Evolutionary conservation across 2,113 vertebrate genomes (phyloP), one percentile per base, ranked within the genome.

Genomic region (Indicator indicator): DNA sequence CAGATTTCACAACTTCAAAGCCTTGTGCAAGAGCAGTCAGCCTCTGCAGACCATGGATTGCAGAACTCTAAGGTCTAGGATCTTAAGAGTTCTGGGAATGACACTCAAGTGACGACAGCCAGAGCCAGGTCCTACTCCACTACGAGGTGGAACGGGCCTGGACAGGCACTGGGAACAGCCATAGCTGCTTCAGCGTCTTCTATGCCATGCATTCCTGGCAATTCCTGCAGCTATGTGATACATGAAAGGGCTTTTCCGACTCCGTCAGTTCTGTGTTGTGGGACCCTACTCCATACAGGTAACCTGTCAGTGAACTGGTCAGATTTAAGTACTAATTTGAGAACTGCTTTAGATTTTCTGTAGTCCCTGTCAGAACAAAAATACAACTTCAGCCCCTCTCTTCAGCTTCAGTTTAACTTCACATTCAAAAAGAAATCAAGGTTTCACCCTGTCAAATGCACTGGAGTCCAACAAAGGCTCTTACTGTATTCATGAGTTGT

Each of bases 61-160:
- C 21, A 16, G 59, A 72, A 21, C 40, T 83, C 32, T 55, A n/a
- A 63, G 40, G 19, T 26, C 5, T 68, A 42, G 21, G 24, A 56
- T 18, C 1, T 5, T 30, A 15, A 14, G 54, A 32, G 9, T 30
- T 8, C 20, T 48, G 33, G 15, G 12, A 11, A 3, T 71, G 81
- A 19, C 11, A 9, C 56, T 16, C 0, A 0, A 1, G 16, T 83
- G 28, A 17, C 4, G 2, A 40, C 46, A 59, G 9, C 32, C 12
- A 11, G 23, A 56, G 54, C 12, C 30, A 64, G 17, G 19, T 27
- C 59, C 23, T 36, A 36, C 26, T 74, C 30, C n/a, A 19, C 3
- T 33, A 27, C 1, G 0, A 32, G 24, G 14, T 71, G 60, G n/a
- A 50, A n/a, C 12, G 3, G 11, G 24, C 56, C 38, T 42, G 30